Evolutionary conservation across 2,888 invertebrate species (phyloP), one percentile per base, ranked within the genome.

Genomic region (Polydesmus complanatus): DNA sequence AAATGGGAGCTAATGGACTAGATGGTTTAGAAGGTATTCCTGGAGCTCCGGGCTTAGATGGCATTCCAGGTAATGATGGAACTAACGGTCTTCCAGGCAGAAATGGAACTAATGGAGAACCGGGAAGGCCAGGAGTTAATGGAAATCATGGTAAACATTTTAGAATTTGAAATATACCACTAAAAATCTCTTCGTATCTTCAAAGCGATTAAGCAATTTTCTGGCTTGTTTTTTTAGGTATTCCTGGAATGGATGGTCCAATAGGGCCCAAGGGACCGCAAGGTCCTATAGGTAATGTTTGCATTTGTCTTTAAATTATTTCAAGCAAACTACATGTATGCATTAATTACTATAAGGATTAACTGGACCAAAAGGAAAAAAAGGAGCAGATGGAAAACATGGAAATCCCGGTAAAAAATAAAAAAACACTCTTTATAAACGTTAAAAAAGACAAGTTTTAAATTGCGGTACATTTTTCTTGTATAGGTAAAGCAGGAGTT

Each of bases 21-120:
- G 91, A 93, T 69, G 93, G 92, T 0, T 77, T 89, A 61, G 90
- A 92, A 67, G 92, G 92, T 2, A 83, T 92, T 0, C 91, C 91
- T 0, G 93, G 93, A 0, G 91, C 90, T 69, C 92, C 92, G 0
- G 92, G 93, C 0, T 75, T 92, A 47, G 89, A 89, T 68, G 93
- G 92, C 0, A 81, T 89, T 64, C 72, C 73, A 11, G 90, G 91
- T 1, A 78, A 90, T 59, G 88, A 88, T 64, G 92, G 92, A 0
- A 81, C 85, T 19, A 90, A 88, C 68, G 89, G 89, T 1, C 69
- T 78, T 54, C 84, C 87, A 0, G 89, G 89, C 0, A 78, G 79
- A 1, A 79, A 89, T 64, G 92, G 91, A 1, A 57, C n/a, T 49
- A 14, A 21, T 14, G 74, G 78, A 62, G 64, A 62, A 81, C 60